These are phyloP conservation scores for Trichopoda pennipes DNA, from an alignment of 2,888 invertebrate genomes.

Conservation along the genomic window DNA sequence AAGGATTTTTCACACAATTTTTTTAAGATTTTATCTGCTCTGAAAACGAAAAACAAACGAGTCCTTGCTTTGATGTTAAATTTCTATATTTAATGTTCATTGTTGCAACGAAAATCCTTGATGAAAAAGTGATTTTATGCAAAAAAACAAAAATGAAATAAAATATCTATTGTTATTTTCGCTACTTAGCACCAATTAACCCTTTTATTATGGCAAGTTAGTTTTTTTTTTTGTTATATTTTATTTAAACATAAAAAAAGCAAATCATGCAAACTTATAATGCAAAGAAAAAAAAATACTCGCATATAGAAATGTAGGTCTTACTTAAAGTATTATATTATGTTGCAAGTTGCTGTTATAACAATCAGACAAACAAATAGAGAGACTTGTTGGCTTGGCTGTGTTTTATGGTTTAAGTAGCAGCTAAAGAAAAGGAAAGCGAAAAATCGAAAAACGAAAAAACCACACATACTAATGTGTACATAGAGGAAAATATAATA, in stretches of 20 bases:
- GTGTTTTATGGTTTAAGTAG: conserved; percentile 2
- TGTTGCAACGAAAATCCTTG: conserved; percentile 49
- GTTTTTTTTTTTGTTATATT: conserved; percentile 32
- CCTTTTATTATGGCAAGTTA: conserved; percentile 62
- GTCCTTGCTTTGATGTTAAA: conserved; percentile 48
- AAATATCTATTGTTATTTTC: conserved; percentile 63
- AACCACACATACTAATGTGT: background rate
- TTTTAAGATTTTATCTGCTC: conserved; percentile 22
- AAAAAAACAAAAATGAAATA: conserved; percentile 17
- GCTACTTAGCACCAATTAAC: conserved; percentile 66
- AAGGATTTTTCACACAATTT: conserved; percentile 28
- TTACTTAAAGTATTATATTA: conserved; percentile 50
- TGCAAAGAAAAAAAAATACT: conserved; percentile 11
- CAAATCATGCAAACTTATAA: conserved; percentile 53
- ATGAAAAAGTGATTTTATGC: conserved; percentile 43
- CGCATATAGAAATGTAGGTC: conserved; percentile 56
- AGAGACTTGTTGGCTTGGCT: no score
- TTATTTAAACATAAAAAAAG: conserved; percentile 42
- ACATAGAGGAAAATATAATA: background rate
- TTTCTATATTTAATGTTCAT: conserved; percentile 25
- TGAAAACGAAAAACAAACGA: conserved; percentile 18
- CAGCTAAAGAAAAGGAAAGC: conserved; percentile 30
- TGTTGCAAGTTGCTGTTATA: conserved; percentile 43
- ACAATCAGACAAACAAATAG: conserved; percentile 29
- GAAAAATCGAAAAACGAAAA: conserved; percentile 1